phyloP scores from a whole-genome alignment of 2,797 vertebrate species.

The Falco biarmicus region DNA sequence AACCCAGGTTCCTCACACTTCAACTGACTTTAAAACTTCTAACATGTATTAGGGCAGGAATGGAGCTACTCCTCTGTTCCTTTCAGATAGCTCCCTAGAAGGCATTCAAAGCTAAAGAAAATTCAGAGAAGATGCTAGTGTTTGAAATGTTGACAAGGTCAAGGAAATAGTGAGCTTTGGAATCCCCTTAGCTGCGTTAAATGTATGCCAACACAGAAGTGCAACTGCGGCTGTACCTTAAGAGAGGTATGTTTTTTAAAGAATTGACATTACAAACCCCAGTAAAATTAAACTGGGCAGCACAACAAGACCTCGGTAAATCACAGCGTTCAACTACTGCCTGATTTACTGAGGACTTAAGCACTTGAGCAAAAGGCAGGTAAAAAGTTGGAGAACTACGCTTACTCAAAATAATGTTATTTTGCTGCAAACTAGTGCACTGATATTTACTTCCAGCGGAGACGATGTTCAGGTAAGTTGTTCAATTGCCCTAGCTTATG shows the following conservation, averaged over 20 bases:
- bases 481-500: not conserved
- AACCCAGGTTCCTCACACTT: not conserved
- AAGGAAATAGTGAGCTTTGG: not conserved
- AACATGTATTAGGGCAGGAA: not conserved
- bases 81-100: not conserved
- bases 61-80: not conserved
- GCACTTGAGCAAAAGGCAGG: not conserved
- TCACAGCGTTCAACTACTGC: not conserved
- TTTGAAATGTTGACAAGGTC: not conserved
- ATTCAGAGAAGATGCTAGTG: not conserved
- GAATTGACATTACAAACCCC: not conserved
- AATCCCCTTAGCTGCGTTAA: not conserved
- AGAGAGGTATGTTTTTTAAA: not conserved
- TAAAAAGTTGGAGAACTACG: not conserved
- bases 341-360: not conserved
- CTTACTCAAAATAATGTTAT: not conserved
- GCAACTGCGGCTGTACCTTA: not conserved
- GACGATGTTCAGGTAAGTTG: not conserved
- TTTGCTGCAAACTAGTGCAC: not conserved
- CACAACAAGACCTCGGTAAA: not conserved
- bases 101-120: not conserved
- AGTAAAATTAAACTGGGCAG: not conserved
- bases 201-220: not conserved
- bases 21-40: not conserved
- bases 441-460: rapidly evolving